phyloP scores from a whole-genome alignment of 2,888 invertebrate genomes.

The Xylophagus ater region DNA sequence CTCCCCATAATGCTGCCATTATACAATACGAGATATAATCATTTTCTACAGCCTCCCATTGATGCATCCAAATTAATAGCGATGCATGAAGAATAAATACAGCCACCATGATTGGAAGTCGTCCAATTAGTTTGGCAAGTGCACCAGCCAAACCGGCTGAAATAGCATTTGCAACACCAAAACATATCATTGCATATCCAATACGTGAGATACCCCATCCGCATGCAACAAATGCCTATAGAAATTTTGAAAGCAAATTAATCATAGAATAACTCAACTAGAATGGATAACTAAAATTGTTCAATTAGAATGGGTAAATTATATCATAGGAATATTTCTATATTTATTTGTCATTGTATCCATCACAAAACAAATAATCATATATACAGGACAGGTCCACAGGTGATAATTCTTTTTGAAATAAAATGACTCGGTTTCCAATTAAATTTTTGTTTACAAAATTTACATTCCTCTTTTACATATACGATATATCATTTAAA shows the following conservation, averaged over 20 bases:
- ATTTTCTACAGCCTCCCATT: slow-evolving; percentile 61
- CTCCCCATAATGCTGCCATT: slow-evolving; percentile 76
- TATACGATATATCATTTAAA: no score
- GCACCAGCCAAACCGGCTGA: slow-evolving; percentile 72
- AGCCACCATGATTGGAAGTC: slow-evolving; percentile 64
- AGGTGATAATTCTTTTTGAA: neutral
- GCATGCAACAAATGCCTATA: slow-evolving; percentile 72
- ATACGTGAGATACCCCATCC: slow-evolving; percentile 83
- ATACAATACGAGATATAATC: slow-evolving; percentile 62
- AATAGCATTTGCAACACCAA: slow-evolving; percentile 79
- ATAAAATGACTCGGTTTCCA: no score
- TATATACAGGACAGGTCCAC: neutral
- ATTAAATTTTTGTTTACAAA: no score
- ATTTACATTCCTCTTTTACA: no score
- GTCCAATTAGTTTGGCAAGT: slow-evolving; percentile 66
- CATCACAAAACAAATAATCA: no score
- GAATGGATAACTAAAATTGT: no score
- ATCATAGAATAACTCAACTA: no score
- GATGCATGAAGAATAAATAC: slow-evolving; percentile 61
- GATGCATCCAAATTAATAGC: slow-evolving; percentile 53
- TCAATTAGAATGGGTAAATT: no score
- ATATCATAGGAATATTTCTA: no score
- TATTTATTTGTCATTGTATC: no score
- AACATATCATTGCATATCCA: slow-evolving; percentile 89
- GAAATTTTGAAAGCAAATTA: no score